phyloP scores from a whole-genome alignment of 2,113 vertebrate species.

The Anhinga anhinga region DNA sequence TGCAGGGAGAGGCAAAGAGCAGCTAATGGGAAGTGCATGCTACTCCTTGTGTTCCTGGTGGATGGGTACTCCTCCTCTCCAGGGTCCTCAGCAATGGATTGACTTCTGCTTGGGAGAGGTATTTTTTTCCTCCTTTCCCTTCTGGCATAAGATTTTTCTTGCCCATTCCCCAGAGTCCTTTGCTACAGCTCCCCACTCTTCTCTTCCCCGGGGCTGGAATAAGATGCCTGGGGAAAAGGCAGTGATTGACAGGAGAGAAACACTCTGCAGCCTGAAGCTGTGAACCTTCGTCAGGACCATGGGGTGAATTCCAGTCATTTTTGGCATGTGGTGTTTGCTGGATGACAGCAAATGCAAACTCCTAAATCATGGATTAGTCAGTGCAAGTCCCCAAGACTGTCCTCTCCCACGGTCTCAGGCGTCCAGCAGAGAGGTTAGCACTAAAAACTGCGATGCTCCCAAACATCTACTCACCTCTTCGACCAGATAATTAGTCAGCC shows the following conservation, averaged over 20 bases:
- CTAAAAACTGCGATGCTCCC: not conserved
- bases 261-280: not conserved
- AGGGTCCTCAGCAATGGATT: not conserved
- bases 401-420: not conserved
- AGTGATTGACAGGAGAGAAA: not conserved
- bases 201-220: not conserved
- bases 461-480: not conserved
- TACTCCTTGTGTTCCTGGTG: not conserved
- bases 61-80: not conserved
- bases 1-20: not conserved
- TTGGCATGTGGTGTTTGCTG: not conserved
- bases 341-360: not conserved
- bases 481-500: not conserved
- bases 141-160: not conserved
- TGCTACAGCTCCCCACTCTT: not conserved
- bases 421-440: not conserved
- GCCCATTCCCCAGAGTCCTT: not conserved
- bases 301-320: constrained; percentile 31
- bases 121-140: not conserved
- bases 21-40: not conserved
- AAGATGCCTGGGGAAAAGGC: not conserved
- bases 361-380: constrained; percentile 15
- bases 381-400: not conserved
- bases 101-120: not conserved
- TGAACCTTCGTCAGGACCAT: not conserved